These are phyloP conservation scores for Pangasius sanitwongsei DNA, from an alignment of 2,797 vertebrate genomes.

Conservation along the genomic window DNA sequence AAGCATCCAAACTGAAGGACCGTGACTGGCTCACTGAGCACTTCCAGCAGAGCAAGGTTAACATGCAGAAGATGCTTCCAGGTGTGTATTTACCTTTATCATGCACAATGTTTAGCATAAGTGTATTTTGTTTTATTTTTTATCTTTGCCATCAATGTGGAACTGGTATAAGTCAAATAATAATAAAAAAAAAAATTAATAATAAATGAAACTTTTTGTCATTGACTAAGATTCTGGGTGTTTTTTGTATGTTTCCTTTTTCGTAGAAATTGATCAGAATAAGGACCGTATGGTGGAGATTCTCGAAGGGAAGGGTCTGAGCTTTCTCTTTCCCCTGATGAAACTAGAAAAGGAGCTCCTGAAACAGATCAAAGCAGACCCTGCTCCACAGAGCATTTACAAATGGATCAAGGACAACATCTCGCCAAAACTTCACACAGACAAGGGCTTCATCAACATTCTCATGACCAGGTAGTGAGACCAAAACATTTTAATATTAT, in stretches of 20 bases:
- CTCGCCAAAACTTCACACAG: slow-evolving; percentile 95
- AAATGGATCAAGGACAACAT: slow-evolving; percentile 99
- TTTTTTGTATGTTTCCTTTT: background rate
- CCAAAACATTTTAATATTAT: background rate
- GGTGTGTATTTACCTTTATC: slow-evolving; percentile 74
- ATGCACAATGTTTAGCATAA: background rate
- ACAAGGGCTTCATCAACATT: slow-evolving; percentile 99
- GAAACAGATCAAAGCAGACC: slow-evolving; percentile 95
- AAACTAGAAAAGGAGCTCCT: slow-evolving; percentile 98
- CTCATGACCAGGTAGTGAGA: slow-evolving; percentile 91
- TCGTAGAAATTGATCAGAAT: slow-evolving; percentile 96
- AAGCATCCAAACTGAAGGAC: slow-evolving; percentile 93
- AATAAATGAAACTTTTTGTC: background rate
- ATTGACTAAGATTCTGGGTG: background rate
- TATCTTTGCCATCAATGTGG: background rate
- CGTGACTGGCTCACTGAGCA: slow-evolving; percentile 95
- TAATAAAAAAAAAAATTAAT: background rate
- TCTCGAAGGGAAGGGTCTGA: slow-evolving; percentile 95
- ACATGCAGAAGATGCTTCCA: slow-evolving; percentile 99
- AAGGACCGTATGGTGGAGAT: slow-evolving; percentile 99
- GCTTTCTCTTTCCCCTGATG: slow-evolving; percentile 96
- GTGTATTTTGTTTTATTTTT: background rate
- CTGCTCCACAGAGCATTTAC: slow-evolving; percentile 96
- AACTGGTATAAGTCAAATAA: background rate
- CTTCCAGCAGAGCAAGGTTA: slow-evolving; percentile 97